Base-by-base conservation (phyloP, 2,888 invertebrate species). In the Sarcophaga rosellei region DNA sequence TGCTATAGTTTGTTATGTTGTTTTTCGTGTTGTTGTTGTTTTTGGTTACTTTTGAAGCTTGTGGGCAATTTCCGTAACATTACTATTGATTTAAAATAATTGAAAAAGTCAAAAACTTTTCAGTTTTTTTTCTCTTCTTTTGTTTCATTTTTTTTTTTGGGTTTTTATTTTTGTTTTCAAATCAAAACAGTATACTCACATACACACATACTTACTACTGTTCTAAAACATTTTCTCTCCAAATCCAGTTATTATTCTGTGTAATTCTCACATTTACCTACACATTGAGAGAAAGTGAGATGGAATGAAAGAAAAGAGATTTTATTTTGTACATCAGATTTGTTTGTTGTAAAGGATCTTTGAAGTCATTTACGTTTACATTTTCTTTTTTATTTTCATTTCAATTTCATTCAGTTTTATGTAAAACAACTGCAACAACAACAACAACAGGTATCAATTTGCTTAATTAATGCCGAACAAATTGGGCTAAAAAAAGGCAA, bases 61-160 rank as follows among this genome's bases (percentile, higher is more conserved):
- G 78, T 63, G 69, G 84, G 82, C 86, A 88, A 87, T 87, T 84
- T 84, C 65, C 59, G 59, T 72, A 81, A 68, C 63, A 73, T 80
- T 78, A 45, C 81, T 78, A 86, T 87, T 86, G 87, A 87, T 84
- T 86, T 83, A 74, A 86, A 83, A 84, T 84, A 86, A 87, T 87
- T 86, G 85, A 83, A 86, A 70, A 87, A 81, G 82, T 76, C 73
- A 80, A 87, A 85, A 87, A 84, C 45, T 85, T 82, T 82, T 78
- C 15, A 8, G 15, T 23, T 75, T n/a, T 17, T 35, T 17, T 53
- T 53, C 12, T 35, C 35, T 35, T 35, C 35, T 35, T 35, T 23
- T 47, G 8, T 74, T 74, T 61, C 6, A 2, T 65, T 72, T 59
- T 79, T 17, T 20, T 2, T 25, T 12, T 17, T 23, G 1, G 5